phyloP scores from a whole-genome alignment of 2,888 invertebrate genomes.

The Baronia brevicornis region DNA sequence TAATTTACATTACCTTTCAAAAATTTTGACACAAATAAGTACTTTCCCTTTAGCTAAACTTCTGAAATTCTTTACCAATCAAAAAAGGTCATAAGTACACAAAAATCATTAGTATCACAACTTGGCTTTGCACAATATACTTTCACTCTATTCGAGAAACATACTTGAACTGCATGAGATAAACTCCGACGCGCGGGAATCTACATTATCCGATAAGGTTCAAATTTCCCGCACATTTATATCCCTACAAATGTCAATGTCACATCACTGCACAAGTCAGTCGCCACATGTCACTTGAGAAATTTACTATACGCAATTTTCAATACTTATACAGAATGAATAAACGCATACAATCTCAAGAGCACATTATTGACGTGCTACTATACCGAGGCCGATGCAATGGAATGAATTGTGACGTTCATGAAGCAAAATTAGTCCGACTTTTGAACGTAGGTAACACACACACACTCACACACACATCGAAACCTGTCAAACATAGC shows the following conservation, averaged over 20 bases:
- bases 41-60: too few relatives aligned
- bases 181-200: constrained; percentile 11
- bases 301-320: constrained; percentile 29
- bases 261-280: constrained; percentile 26
- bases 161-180: constrained; percentile 18
- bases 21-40: too few relatives aligned
- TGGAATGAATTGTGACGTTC: constrained; percentile 30
- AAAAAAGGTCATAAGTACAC: constrained; percentile 39
- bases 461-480: constrained; percentile 30
- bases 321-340: constrained; percentile 17
- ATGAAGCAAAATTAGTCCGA: constrained; percentile 28
- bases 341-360: constrained; percentile 8
- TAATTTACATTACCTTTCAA: constrained; percentile 13
- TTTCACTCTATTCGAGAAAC: constrained; percentile 12
- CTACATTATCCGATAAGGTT: constrained; percentile 23
- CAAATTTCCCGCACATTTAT: constrained; percentile 54
- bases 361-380: constrained; percentile 18
- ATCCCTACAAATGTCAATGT: constrained; percentile 44
- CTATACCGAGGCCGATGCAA: constrained; percentile 22
- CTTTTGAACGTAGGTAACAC: constrained; percentile 33
- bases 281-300: constrained; percentile 24
- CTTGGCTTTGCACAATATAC: constrained; percentile 39
- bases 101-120: constrained; percentile 45
- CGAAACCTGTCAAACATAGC: constrained; percentile 7
- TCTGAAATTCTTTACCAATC: constrained; percentile 59